Base-by-base conservation (phyloP, 2,113 vertebrate species). In the Scopus umbretta region DNA sequence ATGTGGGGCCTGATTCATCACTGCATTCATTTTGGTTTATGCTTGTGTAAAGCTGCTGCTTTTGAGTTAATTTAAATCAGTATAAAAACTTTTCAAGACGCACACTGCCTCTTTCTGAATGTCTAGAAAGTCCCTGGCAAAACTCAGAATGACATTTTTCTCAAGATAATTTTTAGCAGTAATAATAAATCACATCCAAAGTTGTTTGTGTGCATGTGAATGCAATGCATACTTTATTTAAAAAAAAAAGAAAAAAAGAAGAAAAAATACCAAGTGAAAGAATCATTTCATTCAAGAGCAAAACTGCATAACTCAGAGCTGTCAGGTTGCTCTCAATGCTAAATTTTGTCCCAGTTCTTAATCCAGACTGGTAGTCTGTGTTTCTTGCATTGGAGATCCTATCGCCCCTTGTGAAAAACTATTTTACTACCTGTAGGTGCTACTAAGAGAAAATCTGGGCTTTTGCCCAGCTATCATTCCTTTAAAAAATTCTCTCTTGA, bases 401-500 rank as follows among this genome's bases (percentile, higher is more conserved):
- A 67, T 10, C 19, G 19, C 43, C 10, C 3, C 10, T 58, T 76
- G 30, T 34, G 21, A 68, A 92, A 95, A 85, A 34, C 29, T 87
- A 14, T 6, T 89, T 73, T 87, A 38, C 49, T 91, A 36, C 21
- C 15, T 55, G 25, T 50, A 59, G 45, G 58, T 80, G 70, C 38
- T 53, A 76, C 70, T 22, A 32, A 90, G 45, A 72, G 25, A 58
- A 91, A 90, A 80, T 56, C 61, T 82, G 90, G 80, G 43, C 43
- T 87, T 66, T 72, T 81, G 62, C 29, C 89, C 70, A 87, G 73
- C 11, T 72, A 68, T 61, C 3, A 0, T 80, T 73, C 66, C 65
- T 67, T 96, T 92, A 29, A 88, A 91, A 96, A 94, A 95, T 49
- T 80, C 81, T 72, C 66, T 91, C 56, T 71, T 91, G 84, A 95